Conservation (phyloP, 2,888 invertebrate genomes). For the Saturnia japonica region DNA sequence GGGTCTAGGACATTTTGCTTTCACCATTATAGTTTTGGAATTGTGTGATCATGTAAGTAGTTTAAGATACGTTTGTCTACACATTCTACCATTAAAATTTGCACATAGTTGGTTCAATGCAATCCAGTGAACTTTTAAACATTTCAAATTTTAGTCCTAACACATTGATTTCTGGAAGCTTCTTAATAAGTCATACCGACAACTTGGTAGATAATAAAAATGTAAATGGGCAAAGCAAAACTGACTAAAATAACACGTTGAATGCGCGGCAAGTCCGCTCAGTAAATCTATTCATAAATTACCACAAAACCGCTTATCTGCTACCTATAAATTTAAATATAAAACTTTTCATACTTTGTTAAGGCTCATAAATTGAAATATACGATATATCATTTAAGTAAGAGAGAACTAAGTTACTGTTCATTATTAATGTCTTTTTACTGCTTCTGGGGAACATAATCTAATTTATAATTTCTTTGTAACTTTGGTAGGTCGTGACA, state of each 20-base stretch:
- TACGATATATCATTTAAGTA: not conserved
- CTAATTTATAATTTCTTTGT: not conserved
- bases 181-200: conserved; percentile 19
- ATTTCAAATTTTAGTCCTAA: not conserved
- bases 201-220: conserved; percentile 52
- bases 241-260: conserved; percentile 41
- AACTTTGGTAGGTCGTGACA: not conserved
- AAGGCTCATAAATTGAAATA: conserved; percentile 19
- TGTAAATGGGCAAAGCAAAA: conserved; percentile 55
- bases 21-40: too few species aligned
- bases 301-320: conserved; percentile 47
- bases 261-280: conserved; percentile 33
- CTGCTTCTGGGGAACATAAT: not conserved
- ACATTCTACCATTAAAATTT: too few species aligned
- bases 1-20: too few species aligned
- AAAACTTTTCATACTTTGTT: conserved; percentile 19
- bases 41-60: too few species aligned
- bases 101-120: too few species aligned
- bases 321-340: conserved; percentile 20
- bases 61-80: too few species aligned
- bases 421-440: conserved; percentile 1
- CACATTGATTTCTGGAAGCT: not conserved
- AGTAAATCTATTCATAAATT: conserved; percentile 58
- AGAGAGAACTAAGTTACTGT: conserved; percentile 1
- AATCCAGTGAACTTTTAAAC: not conserved